Percentiles rank a stretch among this genome's conserved stretches.
Evolutionary conservation across 2,113 vertebrate genomes (phyloP).

Genomic region (Hipposideros armiger): DNA sequence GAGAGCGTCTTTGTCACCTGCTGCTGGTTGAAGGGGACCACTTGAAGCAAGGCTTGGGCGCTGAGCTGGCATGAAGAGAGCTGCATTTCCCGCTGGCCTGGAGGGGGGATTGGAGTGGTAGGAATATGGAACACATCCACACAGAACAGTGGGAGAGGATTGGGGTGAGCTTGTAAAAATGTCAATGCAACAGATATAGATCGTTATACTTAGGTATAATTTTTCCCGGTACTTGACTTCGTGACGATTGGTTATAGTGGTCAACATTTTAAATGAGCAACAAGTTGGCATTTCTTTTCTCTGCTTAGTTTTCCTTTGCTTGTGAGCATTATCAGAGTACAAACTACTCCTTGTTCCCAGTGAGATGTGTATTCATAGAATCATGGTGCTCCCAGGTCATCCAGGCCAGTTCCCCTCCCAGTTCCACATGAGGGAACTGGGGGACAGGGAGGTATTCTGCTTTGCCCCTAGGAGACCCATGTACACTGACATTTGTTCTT

Average conservation of each 20-base stretch:
- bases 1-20: background rate
- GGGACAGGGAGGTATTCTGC: background rate
- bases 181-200: background rate
- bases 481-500: background rate
- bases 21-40: background rate
- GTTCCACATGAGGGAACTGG: background rate
- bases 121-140: background rate
- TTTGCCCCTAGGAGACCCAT: background rate
- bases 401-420: background rate
- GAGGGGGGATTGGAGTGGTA: background rate
- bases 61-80: background rate
- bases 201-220: background rate
- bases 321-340: background rate
- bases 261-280: slow-evolving; percentile 30
- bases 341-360: background rate
- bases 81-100: background rate
- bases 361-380: background rate
- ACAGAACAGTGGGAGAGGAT: background rate
- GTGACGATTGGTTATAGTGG: background rate
- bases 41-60: background rate
- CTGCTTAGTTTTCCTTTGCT: background rate
- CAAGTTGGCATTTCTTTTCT: background rate
- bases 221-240: background rate
- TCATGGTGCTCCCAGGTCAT: background rate
- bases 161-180: background rate